These are phyloP conservation scores for Neuroterus valhalla DNA, from an alignment of 1,140 invertebrate genomes.

Conservation along the genomic window DNA sequence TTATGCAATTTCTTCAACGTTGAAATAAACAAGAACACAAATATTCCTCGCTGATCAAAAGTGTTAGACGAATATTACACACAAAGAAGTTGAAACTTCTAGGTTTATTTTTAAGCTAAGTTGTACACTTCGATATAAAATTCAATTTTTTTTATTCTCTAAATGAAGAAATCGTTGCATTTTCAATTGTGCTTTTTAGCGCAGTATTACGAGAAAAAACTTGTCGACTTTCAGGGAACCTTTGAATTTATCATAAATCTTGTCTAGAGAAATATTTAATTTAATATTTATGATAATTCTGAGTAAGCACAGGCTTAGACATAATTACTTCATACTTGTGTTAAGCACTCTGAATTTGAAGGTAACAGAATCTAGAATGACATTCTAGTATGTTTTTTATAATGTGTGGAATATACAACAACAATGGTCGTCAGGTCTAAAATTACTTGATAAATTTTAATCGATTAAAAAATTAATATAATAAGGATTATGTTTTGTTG, in stretches of 20 bases:
- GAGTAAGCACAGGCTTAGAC: slow-evolving; percentile 10
- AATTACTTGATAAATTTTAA: slow-evolving; percentile 22
- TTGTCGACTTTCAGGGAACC: slow-evolving; percentile 17
- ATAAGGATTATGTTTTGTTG: slow-evolving; percentile 18
- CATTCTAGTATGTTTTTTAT: slow-evolving; percentile 9
- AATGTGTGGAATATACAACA: slow-evolving; percentile 17
- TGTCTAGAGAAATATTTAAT: slow-evolving; percentile 7
- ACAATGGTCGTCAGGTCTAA: slow-evolving; percentile 23
- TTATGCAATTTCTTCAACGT: neutral
- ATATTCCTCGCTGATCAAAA: slow-evolving; percentile 20
- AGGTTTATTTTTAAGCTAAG: neutral
- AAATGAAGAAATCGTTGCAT: slow-evolving; percentile 2
- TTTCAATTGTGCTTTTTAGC: slow-evolving; percentile 13
- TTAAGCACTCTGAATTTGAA: slow-evolving; percentile 1
- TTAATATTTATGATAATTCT: neutral
- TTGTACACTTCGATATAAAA: neutral
- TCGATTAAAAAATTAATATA: slow-evolving; percentile 22
- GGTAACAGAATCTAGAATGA: neutral
- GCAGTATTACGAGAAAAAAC: slow-evolving; percentile 7
- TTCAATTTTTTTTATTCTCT: neutral
- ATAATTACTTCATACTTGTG: neutral
- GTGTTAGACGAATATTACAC: neutral
- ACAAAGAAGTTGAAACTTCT: neutral
- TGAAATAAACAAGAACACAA: neutral
- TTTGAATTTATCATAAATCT: neutral